A percentile compares a stretch with the other conserved stretches of the same genome.
Evolutionary conservation across 2,888 invertebrate species (phyloP).

Genomic region (Hirtodrosophila cameraria): DNA sequence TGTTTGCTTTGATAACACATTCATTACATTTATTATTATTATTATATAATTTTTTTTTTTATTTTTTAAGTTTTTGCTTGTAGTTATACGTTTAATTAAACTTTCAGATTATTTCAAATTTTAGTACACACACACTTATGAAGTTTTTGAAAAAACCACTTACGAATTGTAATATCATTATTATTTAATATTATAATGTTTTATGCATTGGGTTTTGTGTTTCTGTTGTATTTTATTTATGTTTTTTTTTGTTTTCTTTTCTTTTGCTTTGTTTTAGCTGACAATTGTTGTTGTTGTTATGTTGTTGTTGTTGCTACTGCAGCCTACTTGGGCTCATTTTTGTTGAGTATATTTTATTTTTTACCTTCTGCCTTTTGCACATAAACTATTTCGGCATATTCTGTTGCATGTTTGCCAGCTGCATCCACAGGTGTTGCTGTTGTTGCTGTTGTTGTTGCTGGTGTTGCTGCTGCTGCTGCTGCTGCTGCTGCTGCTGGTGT

Average conservation of each 20-base stretch:
- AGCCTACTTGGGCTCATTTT: slow-evolving; percentile 54
- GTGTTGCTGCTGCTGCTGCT: slow-evolving; percentile 33
- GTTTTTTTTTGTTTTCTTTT: too few species aligned
- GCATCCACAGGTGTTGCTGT: slow-evolving; percentile 64
- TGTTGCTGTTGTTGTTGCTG: slow-evolving; percentile 50
- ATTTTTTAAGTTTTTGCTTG: slow-evolving; percentile 21
- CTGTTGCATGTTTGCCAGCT: slow-evolving; percentile 87
- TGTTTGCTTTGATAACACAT: slow-evolving; percentile 47
- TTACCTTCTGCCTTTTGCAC: slow-evolving; percentile 79
- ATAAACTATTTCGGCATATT: slow-evolving; percentile 93
- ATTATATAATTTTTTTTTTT: slow-evolving; percentile 20
- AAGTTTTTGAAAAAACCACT: slow-evolving; percentile 75
- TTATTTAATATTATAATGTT: slow-evolving; percentile 45
- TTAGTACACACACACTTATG: slow-evolving; percentile 74
- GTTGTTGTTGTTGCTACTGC: slow-evolving; percentile 32
- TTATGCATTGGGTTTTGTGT: slow-evolving; percentile 66
- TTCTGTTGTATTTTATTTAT: too few species aligned
- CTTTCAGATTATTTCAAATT: slow-evolving; percentile 31
- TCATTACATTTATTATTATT: slow-evolving; percentile 28
- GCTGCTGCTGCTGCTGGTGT: slow-evolving; percentile 74
- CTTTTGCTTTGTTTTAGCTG: slow-evolving; percentile 38
- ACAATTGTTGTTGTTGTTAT: slow-evolving; percentile 21
- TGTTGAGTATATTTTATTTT: slow-evolving; percentile 50
- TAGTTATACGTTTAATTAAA: slow-evolving; percentile 56
- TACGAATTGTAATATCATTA: slow-evolving; percentile 44